Evolutionary conservation across 2,888 invertebrate species (phyloP).

Genomic region (Ichneumoninae sp.): DNA sequence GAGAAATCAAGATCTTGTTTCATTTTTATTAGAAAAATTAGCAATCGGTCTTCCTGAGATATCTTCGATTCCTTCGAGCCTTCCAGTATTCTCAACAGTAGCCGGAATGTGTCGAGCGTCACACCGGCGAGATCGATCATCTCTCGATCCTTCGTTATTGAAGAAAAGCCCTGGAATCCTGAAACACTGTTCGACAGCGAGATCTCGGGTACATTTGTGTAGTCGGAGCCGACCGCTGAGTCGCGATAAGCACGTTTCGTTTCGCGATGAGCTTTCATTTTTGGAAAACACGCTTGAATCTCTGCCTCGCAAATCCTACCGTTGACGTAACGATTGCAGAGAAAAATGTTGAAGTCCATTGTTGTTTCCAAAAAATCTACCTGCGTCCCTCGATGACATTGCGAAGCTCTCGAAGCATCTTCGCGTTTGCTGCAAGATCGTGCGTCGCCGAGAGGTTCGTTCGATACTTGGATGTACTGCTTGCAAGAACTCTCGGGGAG

Average conservation of each 20-base stretch:
- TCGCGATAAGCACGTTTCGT: conserved; percentile 8
- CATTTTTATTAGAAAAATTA: conserved; percentile 62
- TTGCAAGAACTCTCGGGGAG: neutral
- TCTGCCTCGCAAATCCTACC: conserved; percentile 14
- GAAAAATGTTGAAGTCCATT: conserved; percentile 30
- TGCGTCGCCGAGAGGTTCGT: neutral
- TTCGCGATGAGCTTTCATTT: conserved; percentile 24
- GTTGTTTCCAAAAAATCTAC: conserved; percentile 18
- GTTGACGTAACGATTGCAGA: conserved; percentile 30
- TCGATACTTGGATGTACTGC: neutral
- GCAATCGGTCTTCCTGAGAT: conserved; percentile 17
- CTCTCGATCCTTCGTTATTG: conserved; percentile 31
- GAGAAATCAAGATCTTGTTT: conserved; percentile 62
- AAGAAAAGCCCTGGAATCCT: conserved; percentile 41
- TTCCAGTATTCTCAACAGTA: conserved; percentile 30
- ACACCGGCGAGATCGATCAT: conserved; percentile 50
- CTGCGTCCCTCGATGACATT: conserved; percentile 28
- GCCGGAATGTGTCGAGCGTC: conserved; percentile 24
- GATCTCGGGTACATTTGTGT: conserved; percentile 5
- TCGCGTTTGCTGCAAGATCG: neutral
- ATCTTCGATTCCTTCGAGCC: neutral
- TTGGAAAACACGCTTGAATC: conserved; percentile 19
- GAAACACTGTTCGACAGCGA: conserved; percentile 5
- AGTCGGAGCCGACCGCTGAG: conserved; percentile 11
- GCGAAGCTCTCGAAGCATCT: conserved; percentile 15